Conservation (phyloP, 2,888 invertebrate species). For the Habrosyne pyritoides region DNA sequence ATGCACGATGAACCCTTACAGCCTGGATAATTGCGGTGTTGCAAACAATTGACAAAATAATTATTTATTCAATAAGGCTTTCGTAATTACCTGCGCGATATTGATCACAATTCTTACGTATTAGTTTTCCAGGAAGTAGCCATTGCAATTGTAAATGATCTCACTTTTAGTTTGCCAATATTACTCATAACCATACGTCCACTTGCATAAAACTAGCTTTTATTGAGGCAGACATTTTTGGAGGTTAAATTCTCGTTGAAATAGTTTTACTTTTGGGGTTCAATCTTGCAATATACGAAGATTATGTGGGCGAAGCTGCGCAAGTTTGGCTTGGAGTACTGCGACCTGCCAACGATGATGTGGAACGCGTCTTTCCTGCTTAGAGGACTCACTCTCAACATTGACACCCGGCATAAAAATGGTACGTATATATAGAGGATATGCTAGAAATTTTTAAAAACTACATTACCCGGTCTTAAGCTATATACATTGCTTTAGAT, state of each 20-base stretch:
- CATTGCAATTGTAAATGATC: background rate
- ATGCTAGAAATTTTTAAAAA: no score
- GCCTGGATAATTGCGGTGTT: background rate
- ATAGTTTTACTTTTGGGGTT: background rate
- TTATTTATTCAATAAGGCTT: background rate
- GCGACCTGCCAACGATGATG: constrained; percentile 46
- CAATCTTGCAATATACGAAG: background rate
- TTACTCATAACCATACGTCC: background rate
- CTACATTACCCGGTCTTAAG: no score
- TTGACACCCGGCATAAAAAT: constrained; percentile 32
- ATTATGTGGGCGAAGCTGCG: constrained; percentile 21
- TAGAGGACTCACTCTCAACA: constrained; percentile 36
- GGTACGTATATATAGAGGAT: constrained; percentile 46
- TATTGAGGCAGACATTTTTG: background rate
- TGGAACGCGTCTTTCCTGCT: constrained; percentile 37
- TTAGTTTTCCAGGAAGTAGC: background rate
- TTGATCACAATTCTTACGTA: background rate
- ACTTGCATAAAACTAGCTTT: background rate
- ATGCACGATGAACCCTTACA: background rate
- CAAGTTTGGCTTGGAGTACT: constrained; percentile 36
- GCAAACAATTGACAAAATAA: background rate
- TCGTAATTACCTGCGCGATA: background rate
- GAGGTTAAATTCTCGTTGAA: background rate
- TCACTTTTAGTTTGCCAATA: background rate
- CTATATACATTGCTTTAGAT: no score